phyloP scores from a whole-genome alignment of 1,140 invertebrate species.

The Sminthurides bifidus region DNA sequence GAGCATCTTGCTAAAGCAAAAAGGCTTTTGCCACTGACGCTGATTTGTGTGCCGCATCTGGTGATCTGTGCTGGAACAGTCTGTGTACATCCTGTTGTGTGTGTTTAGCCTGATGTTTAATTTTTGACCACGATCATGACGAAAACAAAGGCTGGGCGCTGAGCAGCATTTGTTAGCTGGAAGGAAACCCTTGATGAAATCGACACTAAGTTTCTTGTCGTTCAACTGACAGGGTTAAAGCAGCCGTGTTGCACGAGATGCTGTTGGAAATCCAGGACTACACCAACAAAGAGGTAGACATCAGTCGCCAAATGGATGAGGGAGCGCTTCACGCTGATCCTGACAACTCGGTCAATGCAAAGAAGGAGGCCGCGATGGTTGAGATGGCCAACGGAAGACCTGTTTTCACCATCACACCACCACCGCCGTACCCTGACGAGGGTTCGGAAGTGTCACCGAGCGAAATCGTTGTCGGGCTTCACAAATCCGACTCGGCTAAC shows the following conservation, averaged over 20 bases:
- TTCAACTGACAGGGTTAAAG: slow-evolving; percentile 15
- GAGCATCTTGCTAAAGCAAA: no score
- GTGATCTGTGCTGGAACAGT: no score
- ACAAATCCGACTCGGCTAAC: slow-evolving; percentile 8
- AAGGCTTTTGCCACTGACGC: no score
- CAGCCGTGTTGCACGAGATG: slow-evolving; percentile 14
- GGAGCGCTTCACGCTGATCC: not conserved
- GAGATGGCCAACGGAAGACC: not conserved
- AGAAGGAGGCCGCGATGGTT: slow-evolving; percentile 3
- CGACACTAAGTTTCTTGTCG: not conserved
- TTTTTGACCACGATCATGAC: no score
- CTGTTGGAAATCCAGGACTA: slow-evolving; percentile 22
- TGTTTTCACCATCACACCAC: slow-evolving; percentile 11
- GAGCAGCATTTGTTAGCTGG: not conserved
- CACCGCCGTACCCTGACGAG: not conserved
- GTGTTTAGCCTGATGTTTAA: no score
- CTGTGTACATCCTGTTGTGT: no score
- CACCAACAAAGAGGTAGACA: slow-evolving; percentile 12
- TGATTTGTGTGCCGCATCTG: no score
- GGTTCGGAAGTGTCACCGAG: not conserved
- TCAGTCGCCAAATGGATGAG: slow-evolving; percentile 2
- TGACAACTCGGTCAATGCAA: not conserved
- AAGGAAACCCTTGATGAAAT: not conserved
- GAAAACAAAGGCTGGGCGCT: no score
- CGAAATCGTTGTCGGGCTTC: slow-evolving; percentile 8